Percentiles rank a stretch among this genome's conserved stretches.
Evolutionary conservation across 2,888 invertebrate species (phyloP).

Genomic region (Notocelia uddmanniana): DNA sequence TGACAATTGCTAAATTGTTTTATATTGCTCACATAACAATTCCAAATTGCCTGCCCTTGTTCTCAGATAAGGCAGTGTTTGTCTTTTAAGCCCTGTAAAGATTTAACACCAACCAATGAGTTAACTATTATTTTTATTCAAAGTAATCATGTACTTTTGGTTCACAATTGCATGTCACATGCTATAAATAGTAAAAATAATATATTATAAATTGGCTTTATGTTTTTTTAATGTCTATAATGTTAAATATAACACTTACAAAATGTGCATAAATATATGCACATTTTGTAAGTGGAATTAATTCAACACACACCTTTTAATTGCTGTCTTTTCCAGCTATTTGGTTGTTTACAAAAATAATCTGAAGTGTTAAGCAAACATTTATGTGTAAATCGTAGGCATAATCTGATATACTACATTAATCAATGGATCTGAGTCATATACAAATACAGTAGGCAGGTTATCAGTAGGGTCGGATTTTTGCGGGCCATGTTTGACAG

Average conservation of each 20-base stretch:
- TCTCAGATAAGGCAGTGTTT: not conserved
- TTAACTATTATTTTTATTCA: not conserved
- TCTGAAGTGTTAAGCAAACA: not conserved
- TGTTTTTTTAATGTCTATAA: not conserved
- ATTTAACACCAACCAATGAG: not conserved
- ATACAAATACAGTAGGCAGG: constrained; percentile 12
- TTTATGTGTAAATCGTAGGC: not conserved
- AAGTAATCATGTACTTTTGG: constrained; percentile 9
- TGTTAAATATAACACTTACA: no score
- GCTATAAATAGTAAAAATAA: constrained; percentile 5
- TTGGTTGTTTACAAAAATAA: constrained; percentile 10
- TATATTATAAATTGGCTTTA: not conserved
- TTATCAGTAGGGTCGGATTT: no score
- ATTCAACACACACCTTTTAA: not conserved
- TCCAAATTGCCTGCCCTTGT: not conserved
- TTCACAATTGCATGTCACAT: not conserved
- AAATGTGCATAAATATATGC: no score
- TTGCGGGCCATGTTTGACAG: no score
- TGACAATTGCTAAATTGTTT: constrained; percentile 48
- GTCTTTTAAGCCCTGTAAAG: constrained; percentile 26
- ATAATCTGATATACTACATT: constrained; percentile 7
- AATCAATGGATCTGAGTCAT: constrained; percentile 24
- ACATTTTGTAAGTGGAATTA: constrained; percentile 12
- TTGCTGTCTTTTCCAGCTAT: not conserved
- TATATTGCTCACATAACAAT: constrained; percentile 75